These are phyloP conservation scores for Aphidoletes aphidimyza DNA, from an alignment of 2,888 invertebrate genomes.

Conservation along the genomic window DNA sequence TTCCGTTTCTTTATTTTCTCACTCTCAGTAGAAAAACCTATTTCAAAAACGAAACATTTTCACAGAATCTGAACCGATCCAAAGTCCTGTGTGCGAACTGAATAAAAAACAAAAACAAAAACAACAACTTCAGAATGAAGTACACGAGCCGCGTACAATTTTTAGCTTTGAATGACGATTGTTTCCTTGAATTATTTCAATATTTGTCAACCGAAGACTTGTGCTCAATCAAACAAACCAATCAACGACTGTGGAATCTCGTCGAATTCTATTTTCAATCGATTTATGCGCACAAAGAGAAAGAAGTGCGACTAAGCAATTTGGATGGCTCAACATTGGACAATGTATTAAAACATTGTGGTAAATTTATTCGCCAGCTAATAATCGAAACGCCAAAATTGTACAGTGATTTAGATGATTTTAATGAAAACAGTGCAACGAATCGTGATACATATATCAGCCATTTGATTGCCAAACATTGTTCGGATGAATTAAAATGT, in stretches of 20 bases:
- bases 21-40: background rate
- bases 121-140: background rate
- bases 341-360: background rate
- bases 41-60: background rate
- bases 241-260: slow-evolving; percentile 20
- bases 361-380: slow-evolving; percentile 7
- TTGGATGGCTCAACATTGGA: background rate
- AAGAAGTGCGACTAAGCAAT: background rate
- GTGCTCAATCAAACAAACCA: slow-evolving; percentile 41
- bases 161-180: slow-evolving; percentile 53
- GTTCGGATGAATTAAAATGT: slow-evolving; percentile 38
- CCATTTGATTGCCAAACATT: slow-evolving; percentile 37
- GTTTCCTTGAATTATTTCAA: slow-evolving; percentile 47
- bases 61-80: background rate
- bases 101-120: background rate
- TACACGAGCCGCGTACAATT: background rate
- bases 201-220: slow-evolving; percentile 53
- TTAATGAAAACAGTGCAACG: slow-evolving; percentile 10
- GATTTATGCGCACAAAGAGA: background rate
- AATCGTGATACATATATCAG: slow-evolving; percentile 33
- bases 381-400: background rate
- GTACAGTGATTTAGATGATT: slow-evolving; percentile 52
- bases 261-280: slow-evolving; percentile 27
- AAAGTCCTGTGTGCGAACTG: background rate
- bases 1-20: too few species aligned